Percentiles rank a stretch among this genome's conserved stretches.
Conservation (phyloP, 2,113 vertebrate species). For the Lophochroa leadbeateri region DNA sequence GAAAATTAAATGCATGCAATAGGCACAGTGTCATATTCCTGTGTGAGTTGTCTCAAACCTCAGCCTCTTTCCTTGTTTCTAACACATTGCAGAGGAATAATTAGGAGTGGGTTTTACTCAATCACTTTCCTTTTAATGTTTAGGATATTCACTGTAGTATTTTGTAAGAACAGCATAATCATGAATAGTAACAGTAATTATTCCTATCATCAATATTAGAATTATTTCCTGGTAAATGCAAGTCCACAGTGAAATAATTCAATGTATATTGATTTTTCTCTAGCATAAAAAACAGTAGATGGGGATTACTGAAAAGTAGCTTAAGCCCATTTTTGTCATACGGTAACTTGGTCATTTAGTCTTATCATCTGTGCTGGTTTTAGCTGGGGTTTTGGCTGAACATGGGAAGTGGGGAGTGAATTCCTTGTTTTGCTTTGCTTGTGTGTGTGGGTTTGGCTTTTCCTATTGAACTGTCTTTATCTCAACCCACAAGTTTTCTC, state of each 20-base stretch:
- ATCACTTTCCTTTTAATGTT: not conserved
- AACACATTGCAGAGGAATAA: not conserved
- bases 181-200: slow-evolving; percentile 1
- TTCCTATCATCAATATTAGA: slow-evolving; percentile 8
- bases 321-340: not conserved
- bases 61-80: not conserved
- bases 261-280: not conserved
- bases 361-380: not conserved
- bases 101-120: not conserved
- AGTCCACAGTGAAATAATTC: not conserved
- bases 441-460: not conserved
- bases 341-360: not conserved
- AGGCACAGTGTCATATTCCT: not conserved
- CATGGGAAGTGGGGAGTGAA: not conserved
- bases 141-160: not conserved
- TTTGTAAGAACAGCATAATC: not conserved
- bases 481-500: not conserved
- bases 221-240: not conserved
- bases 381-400: not conserved
- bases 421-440: not conserved
- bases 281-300: not conserved
- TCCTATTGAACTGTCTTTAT: not conserved
- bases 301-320: not conserved
- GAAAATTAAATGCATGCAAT: not conserved
- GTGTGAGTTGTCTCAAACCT: slow-evolving; percentile 23